Conservation (phyloP, 2,888 invertebrate genomes). For the Torymus auratus region DNA sequence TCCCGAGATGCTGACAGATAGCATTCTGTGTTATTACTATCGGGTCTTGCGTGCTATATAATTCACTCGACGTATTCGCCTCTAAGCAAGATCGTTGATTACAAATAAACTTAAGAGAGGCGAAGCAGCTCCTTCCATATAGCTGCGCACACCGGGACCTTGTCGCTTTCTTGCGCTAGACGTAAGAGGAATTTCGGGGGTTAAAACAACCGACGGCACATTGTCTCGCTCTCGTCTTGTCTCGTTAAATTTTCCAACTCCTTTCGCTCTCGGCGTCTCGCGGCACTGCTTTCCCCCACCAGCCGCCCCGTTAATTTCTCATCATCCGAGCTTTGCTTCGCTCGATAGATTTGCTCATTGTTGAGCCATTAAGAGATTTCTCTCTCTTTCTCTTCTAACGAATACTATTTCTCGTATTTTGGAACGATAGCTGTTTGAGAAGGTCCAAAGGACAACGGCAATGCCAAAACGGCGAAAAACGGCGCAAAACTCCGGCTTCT, state of each 20-base stretch:
- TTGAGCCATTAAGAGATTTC: background rate
- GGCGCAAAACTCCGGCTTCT: conserved; percentile 28
- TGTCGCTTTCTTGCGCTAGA: conserved; percentile 26
- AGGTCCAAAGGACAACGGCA: background rate
- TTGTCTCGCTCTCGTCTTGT: conserved; percentile 33
- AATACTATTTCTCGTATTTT: too few relatives aligned
- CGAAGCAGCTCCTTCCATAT: conserved; percentile 10
- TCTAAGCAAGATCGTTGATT: conserved; percentile 66
- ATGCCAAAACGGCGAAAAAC: conserved; percentile 23
- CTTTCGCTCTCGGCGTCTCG: conserved; percentile 1
- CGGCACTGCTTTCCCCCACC: conserved; percentile 22
- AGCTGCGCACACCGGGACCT: background rate
- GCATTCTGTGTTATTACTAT: conserved; percentile 44
- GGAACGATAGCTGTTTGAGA: too few relatives aligned
- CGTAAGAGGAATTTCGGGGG: conserved; percentile 40
- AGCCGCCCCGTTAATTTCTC: conserved; percentile 18
- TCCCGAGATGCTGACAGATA: conserved; percentile 41
- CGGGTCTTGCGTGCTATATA: conserved; percentile 19
- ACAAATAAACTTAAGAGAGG: conserved; percentile 64
- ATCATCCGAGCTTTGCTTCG: conserved; percentile 1
- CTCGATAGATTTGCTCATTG: background rate
- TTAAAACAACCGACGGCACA: conserved; percentile 18
- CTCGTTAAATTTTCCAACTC: conserved; percentile 41
- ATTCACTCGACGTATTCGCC: conserved; percentile 53
- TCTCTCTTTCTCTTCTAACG: too few relatives aligned